Base-by-base conservation (phyloP, 2,888 invertebrate genomes). In the Nymphalis polychloros region DNA sequence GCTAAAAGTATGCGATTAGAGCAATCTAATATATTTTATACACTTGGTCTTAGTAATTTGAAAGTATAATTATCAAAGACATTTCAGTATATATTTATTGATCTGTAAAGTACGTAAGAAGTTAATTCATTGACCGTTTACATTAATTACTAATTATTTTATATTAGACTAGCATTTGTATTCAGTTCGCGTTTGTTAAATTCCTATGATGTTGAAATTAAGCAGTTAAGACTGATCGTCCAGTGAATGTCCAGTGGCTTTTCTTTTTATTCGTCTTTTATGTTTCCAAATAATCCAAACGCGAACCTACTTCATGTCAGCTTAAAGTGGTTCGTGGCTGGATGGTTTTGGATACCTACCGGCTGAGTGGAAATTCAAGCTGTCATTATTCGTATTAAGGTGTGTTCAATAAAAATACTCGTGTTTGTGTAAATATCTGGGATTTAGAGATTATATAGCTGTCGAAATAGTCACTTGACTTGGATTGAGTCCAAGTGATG, bases 141-240 rank as follows among this genome's bases (percentile, higher is more conserved):
- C 49, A 49, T 55, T 63, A 50, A 53, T 59, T 59, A 53, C 53
- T 60, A 69, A 66, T 63, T 48, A 48, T 49, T 61, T 67, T 35
- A 55, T 59, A 53, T 20, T 27, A 53, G 53, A 23, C 53, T 57
- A 57, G 35, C 41, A 52, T 64, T 63, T 60, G 50, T 55, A 71
- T 66, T 66, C 68, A 27, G 55, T 8, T 16, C 47, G 66, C 63
- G 66, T 65, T 53, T 60, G 65, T 47, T 59, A 48, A 65, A 70
- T 68, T 64, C 59, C 53, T 69, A 63, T 67, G 23, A 49, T 69
- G 64, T 64, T 63, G 66, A 70, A 72, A 75, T 76, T 72, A 70
- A 75, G 74, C 59, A 65, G 73, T 74, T 74, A 71, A 67, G 55
- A 60, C 57, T 23, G 35, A 48, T 35, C 47, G 2, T 31, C 49